These are phyloP conservation scores for Diploscapter pachys DNA, from an alignment of 1,140 invertebrate genomes.

Conservation along the genomic window DNA sequence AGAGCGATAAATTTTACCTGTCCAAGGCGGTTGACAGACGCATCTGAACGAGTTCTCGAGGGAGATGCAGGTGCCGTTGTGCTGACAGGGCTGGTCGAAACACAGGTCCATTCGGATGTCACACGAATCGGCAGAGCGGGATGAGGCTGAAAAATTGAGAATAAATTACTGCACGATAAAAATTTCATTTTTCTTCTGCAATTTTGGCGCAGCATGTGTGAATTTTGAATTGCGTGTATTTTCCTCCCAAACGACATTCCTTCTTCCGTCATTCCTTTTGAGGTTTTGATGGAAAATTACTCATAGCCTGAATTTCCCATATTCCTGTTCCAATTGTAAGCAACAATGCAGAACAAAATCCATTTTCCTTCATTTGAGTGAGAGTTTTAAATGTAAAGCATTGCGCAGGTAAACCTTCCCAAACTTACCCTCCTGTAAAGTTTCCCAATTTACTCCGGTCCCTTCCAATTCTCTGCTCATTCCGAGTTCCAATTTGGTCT, in stretches of 20 bases:
- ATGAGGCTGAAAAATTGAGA: constrained; percentile 14
- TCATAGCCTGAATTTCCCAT: too few species aligned
- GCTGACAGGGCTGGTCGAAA: constrained; percentile 87
- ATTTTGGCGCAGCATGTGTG: constrained; percentile 18
- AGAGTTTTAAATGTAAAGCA: too few species aligned
- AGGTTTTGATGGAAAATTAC: too few species aligned
- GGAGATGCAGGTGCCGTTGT: constrained; percentile 79
- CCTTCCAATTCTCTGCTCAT: too few species aligned
- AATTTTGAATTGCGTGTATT: constrained; percentile 9
- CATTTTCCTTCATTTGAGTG: too few species aligned
- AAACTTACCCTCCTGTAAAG: too few species aligned
- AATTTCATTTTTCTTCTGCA: constrained; percentile 13
- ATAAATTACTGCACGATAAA: neutral
- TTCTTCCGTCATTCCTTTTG: too few species aligned
- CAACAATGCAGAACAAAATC: too few species aligned
- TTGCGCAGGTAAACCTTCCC: too few species aligned
- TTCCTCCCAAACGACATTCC: neutral
- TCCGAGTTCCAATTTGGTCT: too few species aligned
- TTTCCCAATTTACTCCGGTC: too few species aligned
- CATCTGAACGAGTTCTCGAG: constrained; percentile 89
- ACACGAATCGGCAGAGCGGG: constrained; percentile 68
- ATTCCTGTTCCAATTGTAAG: too few species aligned
- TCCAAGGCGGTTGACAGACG: constrained; percentile 73
- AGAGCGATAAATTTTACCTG: constrained; percentile 50
- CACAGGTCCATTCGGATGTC: constrained; percentile 95